Base-by-base conservation (phyloP, 1,140 invertebrate genomes). In the Bombus confusus region DNA sequence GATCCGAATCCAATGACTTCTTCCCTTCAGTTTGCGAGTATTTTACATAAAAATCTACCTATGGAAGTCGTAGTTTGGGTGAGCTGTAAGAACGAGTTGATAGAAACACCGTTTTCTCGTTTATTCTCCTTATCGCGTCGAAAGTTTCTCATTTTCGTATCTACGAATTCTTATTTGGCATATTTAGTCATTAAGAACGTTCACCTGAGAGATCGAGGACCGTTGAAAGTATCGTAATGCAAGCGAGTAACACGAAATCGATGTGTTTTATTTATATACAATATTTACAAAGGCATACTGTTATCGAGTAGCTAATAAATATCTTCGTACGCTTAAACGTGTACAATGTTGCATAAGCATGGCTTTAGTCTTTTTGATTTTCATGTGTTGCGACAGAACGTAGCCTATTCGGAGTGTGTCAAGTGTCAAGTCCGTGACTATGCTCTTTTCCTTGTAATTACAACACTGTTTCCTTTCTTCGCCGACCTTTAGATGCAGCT, bases 231-330 rank as follows among this genome's bases (percentile, higher is more conserved):
- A 34, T 68, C 31, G 25, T 13, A 28, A 59, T 52, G 31, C 31
- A 76, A 81, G 28, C n/a, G 43, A 43, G 47, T 77, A 91, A 91
- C 90, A 91, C 78, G 86, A 91, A 92, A 92, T 91, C 89, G 81
- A 90, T 91, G 90, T 92, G 91, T 92, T 92, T 93, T 91, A 93
- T 94, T 93, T 94, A 94, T 94, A 91, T 94, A 94, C 93, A 94
- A 93, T 94, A 94, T 94, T 94, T 94, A 94, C 93, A 94, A 93
- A 92, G 84, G 87, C 82, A 89, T 92, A 90, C 87, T 90, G 85
- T 91, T 85, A 82, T 92, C 87, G 80, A 89, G 69, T 93, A 87
- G 83, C 82, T 92, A 80, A 91, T 89, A 89, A 91, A 92, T 92
- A 83, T 89, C 71, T 85, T 88, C 69, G 86, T 89, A 87, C 87